Percentiles rank a stretch among this genome's conserved stretches.
Evolutionary conservation across 2,797 vertebrate species (phyloP).

Genomic region (Channa striata): DNA sequence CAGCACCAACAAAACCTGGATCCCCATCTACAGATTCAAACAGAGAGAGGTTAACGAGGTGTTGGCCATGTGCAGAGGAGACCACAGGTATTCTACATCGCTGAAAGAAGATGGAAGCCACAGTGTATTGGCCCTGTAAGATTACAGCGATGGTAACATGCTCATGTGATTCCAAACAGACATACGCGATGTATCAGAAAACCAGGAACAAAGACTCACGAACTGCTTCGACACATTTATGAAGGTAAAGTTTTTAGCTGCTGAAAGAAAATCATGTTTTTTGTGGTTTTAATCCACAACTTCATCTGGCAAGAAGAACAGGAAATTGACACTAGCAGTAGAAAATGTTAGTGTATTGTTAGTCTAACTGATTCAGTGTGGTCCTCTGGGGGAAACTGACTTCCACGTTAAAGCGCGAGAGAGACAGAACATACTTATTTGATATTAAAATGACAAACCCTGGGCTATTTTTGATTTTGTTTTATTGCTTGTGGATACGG

Average conservation of each 20-base stretch:
- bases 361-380: background rate
- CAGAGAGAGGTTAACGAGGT: slow-evolving; percentile 66
- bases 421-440: background rate
- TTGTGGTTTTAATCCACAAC: background rate
- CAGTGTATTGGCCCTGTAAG: too few relatives aligned
- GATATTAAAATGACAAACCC: background rate
- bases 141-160: too few relatives aligned
- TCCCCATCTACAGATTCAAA: slow-evolving; percentile 87
- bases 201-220: background rate
- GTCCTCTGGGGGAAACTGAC: background rate
- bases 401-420: too few relatives aligned
- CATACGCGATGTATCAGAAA: background rate
- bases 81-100: slow-evolving; percentile 10
- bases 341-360: slow-evolving; percentile 5
- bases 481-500: background rate
- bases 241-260: background rate
- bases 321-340: background rate
- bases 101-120: too few relatives aligned
- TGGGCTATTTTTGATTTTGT: background rate
- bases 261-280: too few relatives aligned
- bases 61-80: slow-evolving; percentile 26
- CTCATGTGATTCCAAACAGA: background rate
- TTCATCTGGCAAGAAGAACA: background rate
- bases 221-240: background rate
- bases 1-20: slow-evolving; percentile 95